These are phyloP conservation scores for Campodea augens DNA, from an alignment of 1,140 invertebrate species.

Conservation along the genomic window DNA sequence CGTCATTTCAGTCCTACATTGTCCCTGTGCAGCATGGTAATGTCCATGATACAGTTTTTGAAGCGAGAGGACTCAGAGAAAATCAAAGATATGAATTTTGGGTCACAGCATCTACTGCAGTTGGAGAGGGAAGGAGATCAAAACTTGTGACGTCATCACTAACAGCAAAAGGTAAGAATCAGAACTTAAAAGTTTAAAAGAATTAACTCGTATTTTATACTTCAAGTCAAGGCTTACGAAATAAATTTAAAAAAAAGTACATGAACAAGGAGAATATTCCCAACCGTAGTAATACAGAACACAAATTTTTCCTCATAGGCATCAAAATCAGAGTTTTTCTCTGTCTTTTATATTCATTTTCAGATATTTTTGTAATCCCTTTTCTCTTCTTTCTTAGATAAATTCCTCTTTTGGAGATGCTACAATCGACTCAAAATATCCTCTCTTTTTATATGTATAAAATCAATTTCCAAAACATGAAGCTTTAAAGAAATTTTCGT, in stretches of 20 bases:
- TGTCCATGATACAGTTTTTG: slow-evolving; percentile 16
- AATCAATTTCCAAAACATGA: too few species aligned
- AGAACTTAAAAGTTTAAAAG: background rate
- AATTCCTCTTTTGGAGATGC: too few species aligned
- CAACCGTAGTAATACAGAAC: slow-evolving; percentile 1
- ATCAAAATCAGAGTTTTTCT: too few species aligned
- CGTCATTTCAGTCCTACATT: background rate
- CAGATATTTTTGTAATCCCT: too few species aligned
- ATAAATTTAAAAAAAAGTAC: slow-evolving; percentile 1
- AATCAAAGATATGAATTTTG: slow-evolving; percentile 55
- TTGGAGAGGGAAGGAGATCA: slow-evolving; percentile 47
- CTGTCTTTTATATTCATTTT: too few species aligned
- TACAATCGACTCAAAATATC: too few species aligned
- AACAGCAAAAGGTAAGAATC: slow-evolving; percentile 37
- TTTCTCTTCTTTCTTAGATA: too few species aligned
- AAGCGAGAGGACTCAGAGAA: slow-evolving; percentile 18
- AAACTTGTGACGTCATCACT: slow-evolving; percentile 37
- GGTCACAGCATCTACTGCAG: slow-evolving; percentile 58
- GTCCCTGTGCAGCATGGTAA: slow-evolving; percentile 11
- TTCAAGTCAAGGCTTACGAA: slow-evolving; percentile 4
- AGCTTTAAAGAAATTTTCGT: too few species aligned
- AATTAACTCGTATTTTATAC: too few species aligned
- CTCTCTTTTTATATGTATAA: too few species aligned
- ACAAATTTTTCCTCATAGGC: too few species aligned
- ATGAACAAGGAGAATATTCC: slow-evolving; percentile 4